A percentile compares a stretch with the other conserved stretches of the same genome.
phyloP scores from a whole-genome alignment of 92 coral and sea anemone genomes.

The Siderastrea radians region DNA sequence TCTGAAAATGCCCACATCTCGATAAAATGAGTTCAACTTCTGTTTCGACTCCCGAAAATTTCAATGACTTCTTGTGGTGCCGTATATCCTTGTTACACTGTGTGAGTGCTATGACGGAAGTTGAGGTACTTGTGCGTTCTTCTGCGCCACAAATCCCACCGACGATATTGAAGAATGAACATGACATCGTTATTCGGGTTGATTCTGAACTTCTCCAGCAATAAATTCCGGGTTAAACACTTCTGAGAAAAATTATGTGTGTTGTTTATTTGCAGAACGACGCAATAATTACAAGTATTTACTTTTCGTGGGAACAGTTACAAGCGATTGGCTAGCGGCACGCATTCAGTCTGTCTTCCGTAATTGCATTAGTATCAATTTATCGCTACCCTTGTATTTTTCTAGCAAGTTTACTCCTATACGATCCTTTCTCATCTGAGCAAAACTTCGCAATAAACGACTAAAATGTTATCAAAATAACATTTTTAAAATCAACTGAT shows the following conservation, averaged over 20 bases:
- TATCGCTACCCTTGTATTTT: too few species aligned
- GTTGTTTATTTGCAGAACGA: not conserved
- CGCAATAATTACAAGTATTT: not conserved
- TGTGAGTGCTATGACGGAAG: not conserved
- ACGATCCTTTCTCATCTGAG: too few species aligned
- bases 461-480: too few species aligned
- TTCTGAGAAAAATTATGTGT: not conserved
- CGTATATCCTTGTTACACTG: not conserved
- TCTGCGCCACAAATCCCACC: constrained; percentile 34
- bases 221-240: not conserved
- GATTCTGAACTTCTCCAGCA: not conserved
- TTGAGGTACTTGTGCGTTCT: constrained; percentile 3
- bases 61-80: not conserved
- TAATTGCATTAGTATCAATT: too few species aligned
- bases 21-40: constrained; percentile 26
- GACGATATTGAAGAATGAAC: not conserved
- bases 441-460: too few species aligned
- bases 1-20: constrained; percentile 16
- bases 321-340: not conserved
- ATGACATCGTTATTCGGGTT: not conserved
- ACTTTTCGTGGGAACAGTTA: not conserved
- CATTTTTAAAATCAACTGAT: too few species aligned
- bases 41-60: constrained; percentile 33
- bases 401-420: too few species aligned
- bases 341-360: too few species aligned